Evolutionary conservation across 2,113 vertebrate genomes (phyloP).

Genomic region (Bubalus kerabau): DNA sequence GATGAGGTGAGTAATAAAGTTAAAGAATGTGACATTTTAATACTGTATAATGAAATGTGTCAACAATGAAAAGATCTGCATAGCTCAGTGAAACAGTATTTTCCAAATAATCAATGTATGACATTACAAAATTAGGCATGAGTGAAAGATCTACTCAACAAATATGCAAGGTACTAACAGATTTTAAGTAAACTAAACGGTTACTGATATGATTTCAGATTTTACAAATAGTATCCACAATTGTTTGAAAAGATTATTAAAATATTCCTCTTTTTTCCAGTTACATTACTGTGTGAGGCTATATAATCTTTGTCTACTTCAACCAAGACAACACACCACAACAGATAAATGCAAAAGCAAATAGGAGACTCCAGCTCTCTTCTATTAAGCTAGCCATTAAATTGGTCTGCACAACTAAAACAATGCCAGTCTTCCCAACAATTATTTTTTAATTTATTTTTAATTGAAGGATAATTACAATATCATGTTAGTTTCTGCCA

Average conservation of each 20-base stretch:
- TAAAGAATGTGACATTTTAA: slow-evolving; percentile 29
- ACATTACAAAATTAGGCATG: not conserved
- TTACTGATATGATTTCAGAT: not conserved
- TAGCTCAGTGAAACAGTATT: slow-evolving; percentile 6
- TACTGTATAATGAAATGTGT: not conserved
- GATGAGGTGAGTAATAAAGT: not conserved
- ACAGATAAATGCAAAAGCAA: not conserved
- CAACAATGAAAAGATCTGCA: not conserved
- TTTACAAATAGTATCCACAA: slow-evolving; percentile 20
- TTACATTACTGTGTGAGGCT: not conserved
- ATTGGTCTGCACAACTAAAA: not conserved
- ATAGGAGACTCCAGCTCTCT: not conserved
- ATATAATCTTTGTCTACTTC: slow-evolving; percentile 6
- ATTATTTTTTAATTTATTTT: not conserved
- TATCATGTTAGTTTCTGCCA: not conserved
- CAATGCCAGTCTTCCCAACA: not conserved
- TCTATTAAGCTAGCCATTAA: not conserved
- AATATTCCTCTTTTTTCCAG: slow-evolving; percentile 2
- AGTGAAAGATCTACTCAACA: not conserved
- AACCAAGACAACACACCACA: slow-evolving; percentile 7
- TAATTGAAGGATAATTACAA: not conserved
- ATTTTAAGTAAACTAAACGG: not conserved
- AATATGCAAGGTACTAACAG: not conserved
- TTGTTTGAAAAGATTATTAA: slow-evolving; percentile 33
- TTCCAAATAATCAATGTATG: not conserved